Conservation (phyloP, 92 coral and sea anemone genomes). For the Anthopleura xanthogrammica region DNA sequence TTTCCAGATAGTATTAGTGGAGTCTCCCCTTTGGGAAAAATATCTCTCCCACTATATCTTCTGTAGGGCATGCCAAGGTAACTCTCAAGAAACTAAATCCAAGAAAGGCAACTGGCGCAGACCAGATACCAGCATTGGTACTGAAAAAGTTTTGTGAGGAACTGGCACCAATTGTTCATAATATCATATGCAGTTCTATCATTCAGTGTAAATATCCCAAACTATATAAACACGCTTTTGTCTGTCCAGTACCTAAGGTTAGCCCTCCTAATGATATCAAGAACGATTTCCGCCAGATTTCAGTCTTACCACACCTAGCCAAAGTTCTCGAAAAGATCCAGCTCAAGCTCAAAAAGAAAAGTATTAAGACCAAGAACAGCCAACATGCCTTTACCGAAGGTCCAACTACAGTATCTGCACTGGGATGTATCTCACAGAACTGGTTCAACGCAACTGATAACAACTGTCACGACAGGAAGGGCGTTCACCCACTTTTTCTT, state of each 20-base stretch:
- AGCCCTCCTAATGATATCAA: not conserved
- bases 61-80: not conserved
- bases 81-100: not conserved
- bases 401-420: not conserved
- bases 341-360: not conserved
- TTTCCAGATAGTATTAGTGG: not conserved
- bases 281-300: not conserved
- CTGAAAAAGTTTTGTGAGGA: not conserved
- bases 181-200: not conserved
- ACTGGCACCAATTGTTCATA: not conserved
- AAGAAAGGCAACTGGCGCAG: not conserved
- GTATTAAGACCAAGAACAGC: not conserved
- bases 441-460: not conserved
- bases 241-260: not conserved
- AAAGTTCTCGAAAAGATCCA: slow-evolving; percentile 5
- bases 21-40: not conserved
- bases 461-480: not conserved
- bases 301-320: not conserved
- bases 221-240: not conserved
- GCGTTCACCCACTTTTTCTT: not conserved
- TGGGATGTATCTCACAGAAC: not conserved
- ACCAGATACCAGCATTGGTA: not conserved
- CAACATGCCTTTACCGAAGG: not conserved
- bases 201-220: not conserved
- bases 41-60: not conserved